Evolutionary conservation across 2,113 vertebrate genomes (phyloP).

Genomic region (Terrapene triunguis): DNA sequence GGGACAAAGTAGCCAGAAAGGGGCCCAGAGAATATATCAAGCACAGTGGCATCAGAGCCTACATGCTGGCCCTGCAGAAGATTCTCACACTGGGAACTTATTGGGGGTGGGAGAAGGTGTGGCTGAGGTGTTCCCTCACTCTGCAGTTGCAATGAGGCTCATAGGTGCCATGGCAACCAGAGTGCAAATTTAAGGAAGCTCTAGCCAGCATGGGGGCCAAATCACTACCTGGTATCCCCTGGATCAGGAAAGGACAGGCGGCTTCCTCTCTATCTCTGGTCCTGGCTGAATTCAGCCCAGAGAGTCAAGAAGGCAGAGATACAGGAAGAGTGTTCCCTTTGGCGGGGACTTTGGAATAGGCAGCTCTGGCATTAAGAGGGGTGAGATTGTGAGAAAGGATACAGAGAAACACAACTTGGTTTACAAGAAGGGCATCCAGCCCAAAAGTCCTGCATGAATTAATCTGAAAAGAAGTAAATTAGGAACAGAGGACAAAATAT

Average conservation of each 20-base stretch:
- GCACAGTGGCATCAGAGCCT: neutral
- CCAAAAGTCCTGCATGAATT: neutral
- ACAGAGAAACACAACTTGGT: neutral
- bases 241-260: neutral
- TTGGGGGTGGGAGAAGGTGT: neutral
- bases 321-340: rapidly evolving
- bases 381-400: neutral
- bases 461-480: neutral
- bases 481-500: neutral
- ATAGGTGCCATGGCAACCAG: rapidly evolving
- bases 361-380: neutral
- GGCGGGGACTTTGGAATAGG: neutral
- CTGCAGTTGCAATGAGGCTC: rapidly evolving
- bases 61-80: rapidly evolving
- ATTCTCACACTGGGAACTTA: neutral
- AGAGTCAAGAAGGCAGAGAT: neutral
- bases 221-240: rapidly evolving
- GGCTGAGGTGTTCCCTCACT: neutral
- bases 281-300: neutral
- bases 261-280: no score
- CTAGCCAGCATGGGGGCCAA: neutral
- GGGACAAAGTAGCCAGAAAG: rapidly evolving
- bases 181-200: neutral
- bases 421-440: neutral
- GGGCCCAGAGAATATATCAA: rapidly evolving